Evolutionary conservation across 2,113 vertebrate genomes (phyloP), one percentile per base, ranked within the genome.

Genomic region (Callopanchax toddi): DNA sequence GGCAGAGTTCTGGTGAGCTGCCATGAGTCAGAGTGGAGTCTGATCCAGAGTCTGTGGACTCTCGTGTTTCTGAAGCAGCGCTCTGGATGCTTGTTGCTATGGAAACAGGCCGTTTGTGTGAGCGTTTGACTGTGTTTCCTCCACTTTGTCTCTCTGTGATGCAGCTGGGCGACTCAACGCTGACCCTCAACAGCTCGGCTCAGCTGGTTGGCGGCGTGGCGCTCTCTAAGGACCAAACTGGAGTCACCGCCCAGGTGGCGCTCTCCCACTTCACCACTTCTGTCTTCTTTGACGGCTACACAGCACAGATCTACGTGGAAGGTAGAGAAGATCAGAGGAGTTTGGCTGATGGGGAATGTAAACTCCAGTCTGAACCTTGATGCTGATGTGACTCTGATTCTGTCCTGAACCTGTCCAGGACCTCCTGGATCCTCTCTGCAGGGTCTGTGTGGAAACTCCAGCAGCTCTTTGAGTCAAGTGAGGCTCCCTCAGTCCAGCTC

Each of bases 381-480:
- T 25, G 40, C 17, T 54, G 40, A 55, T 20, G 42, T 23, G 40
- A 29, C 37, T 62, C 40, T 37, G 16, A 18, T 49, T 56, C 18
- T 16, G 36, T 59, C 34, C 37, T 52, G 45, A 51, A 44, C 37
- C 20, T 0, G 40, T 68, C 4, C 43, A 68, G 66, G 48, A 20
- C 21, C 48, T 11, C 0, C 29, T 45, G 23, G 0, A 16, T 16
- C 13, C 4, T 1, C 56, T 26, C 2, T 60, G 1, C 17, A 52
- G 17, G 66, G 66, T 42, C 20, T 73, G 18, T 66, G 70, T 66
- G 49, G 3, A 39, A 60, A 60, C 16, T 52, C 54, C 48, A 59
- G 32, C 4, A 18, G 37, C 0, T 40, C 55, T 59, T 0, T 48
- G 18, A 25, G 48, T 20, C 40, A 23, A 5, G 2, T 48, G 42